Percentiles rank a stretch among this genome's conserved stretches.
phyloP scores from a whole-genome alignment of 2,113 vertebrate genomes.

The Apodemus sylvaticus region DNA sequence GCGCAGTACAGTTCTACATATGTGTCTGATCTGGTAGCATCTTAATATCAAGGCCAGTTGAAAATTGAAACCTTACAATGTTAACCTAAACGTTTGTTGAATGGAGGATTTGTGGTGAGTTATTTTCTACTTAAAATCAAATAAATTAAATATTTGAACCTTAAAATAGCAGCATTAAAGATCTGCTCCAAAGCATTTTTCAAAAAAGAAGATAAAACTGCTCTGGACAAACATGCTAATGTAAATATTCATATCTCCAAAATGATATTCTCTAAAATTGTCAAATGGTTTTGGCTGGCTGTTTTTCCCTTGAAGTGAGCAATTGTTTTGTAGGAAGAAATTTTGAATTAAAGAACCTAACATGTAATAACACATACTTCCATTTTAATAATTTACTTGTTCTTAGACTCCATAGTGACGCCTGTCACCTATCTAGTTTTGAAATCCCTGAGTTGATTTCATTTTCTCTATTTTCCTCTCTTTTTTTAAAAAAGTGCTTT shows the following conservation, averaged over 20 bases:
- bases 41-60: conserved; percentile 15
- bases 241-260: conserved; percentile 40
- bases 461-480: not conserved
- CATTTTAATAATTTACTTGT: not conserved
- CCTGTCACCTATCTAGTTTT: conserved; percentile 2
- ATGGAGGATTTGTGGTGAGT: not conserved
- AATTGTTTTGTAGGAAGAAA: conserved; percentile 13
- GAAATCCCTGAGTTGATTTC: not conserved
- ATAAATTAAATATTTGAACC: conserved; percentile 18
- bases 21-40: not conserved
- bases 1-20: not conserved
- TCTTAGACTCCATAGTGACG: not conserved
- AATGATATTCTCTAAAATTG: not conserved
- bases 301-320: not conserved
- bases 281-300: not conserved
- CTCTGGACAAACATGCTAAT: not conserved
- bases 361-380: not conserved
- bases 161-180: not conserved
- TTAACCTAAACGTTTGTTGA: not conserved
- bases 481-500: conserved; percentile 21
- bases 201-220: not conserved
- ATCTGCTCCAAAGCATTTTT: not conserved
- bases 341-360: not conserved
- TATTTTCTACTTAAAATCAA: conserved; percentile 6
- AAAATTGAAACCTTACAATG: not conserved